Evolutionary conservation across 2,113 vertebrate species (phyloP), one percentile per base, ranked within the genome.

Genomic region (Gopherus evgoodei): DNA sequence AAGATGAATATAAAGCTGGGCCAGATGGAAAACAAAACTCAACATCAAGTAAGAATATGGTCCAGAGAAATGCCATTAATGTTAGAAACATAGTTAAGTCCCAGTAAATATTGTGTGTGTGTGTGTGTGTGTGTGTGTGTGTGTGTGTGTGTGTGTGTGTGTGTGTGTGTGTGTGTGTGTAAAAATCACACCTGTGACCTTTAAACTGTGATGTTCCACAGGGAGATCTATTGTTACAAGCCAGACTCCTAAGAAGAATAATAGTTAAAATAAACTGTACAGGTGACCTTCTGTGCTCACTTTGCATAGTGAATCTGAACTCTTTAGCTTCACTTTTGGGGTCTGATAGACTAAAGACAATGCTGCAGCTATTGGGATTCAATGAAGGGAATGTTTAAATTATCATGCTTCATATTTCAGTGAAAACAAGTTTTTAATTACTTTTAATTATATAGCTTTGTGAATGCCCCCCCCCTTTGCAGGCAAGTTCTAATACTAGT

Each of bases 1-100:
- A 98, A 99, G 91, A 98, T 99, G 98, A 99, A 99, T 94, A 96
- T 75, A 83, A 99, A 99, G 97, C 98, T 99, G 96, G 99, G 99
- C 17, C 99, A 99, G 83, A 98, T 99, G 97, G 99, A 99, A 97
- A 98, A 91, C 94, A 99, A 98, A 98, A 99, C 98, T 92, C 99
- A 99, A 84, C 99, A 99, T 93, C 99, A 99, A 96, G 99, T 99
- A 97, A 97, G 97, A 49, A 11, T 5, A 11, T 80, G 88, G 52
- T 78, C 11, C 1, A 0, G 84, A 65, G 52, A 78, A 81, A 56
- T 90, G n/a, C 49, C 62, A 19, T 53, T 57, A 76, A 62, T 62
- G 5, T 83, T 16, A 82, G 92, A 72, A 92, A 62, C 5, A 24
- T 17, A 42, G 6, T 19, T 62, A 86, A 29, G 91, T 53, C 3